phyloP scores from a whole-genome alignment of 2,888 invertebrate genomes.

The Atrina japonica region DNA sequence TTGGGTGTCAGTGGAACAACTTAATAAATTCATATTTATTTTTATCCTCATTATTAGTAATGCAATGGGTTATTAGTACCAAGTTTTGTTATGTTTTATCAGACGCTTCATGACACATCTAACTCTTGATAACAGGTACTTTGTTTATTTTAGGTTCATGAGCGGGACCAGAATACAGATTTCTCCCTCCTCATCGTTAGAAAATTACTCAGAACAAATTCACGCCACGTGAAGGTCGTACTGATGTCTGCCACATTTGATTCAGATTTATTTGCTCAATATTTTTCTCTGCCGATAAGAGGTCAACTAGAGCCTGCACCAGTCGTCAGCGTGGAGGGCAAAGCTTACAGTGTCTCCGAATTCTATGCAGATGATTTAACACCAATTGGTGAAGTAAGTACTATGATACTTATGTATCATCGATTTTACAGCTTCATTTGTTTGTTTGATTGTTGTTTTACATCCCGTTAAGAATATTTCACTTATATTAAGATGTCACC shows the following conservation, averaged over 20 bases:
- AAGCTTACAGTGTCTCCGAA: constrained; percentile 74
- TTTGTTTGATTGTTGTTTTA: no score
- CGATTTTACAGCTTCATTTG: no score
- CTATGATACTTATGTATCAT: neutral
- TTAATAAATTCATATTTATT: no score
- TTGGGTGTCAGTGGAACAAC: no score
- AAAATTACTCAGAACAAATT: constrained; percentile 87
- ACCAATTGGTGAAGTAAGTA: constrained; percentile 70
- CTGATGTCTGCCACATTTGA: constrained; percentile 98
- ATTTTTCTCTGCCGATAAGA: constrained; percentile 83
- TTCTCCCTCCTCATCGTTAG: constrained; percentile 92
- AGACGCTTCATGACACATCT: no score
- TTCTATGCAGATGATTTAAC: constrained; percentile 78
- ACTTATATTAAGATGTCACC: no score
- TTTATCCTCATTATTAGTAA: no score
- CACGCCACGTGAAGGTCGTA: constrained; percentile 85
- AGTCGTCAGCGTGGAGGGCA: constrained; percentile 75
- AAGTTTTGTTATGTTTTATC: no score
- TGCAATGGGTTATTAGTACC: no score
- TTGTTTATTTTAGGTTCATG: constrained; percentile 94
- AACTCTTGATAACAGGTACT: no score
- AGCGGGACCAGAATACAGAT: constrained; percentile 95
- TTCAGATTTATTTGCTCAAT: constrained; percentile 86
- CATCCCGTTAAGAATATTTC: no score
- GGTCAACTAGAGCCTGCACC: constrained; percentile 76